Evolutionary conservation across 2,888 invertebrate species (phyloP).

Genomic region (Aplocera efformata): DNA sequence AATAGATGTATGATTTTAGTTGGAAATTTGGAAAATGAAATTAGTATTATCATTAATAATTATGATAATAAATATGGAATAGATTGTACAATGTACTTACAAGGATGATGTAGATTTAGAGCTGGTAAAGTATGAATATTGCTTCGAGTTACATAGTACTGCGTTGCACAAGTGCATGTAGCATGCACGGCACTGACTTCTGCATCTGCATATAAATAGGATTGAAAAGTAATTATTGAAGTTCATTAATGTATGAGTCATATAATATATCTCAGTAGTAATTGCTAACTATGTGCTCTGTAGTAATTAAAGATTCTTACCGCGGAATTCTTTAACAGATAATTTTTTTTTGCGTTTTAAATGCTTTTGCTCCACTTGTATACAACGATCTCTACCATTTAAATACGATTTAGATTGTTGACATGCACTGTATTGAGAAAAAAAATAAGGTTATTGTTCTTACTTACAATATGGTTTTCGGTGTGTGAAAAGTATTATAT

Average conservation of each 20-base stretch:
- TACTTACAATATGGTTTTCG: no score
- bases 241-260: no score
- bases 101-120: not conserved
- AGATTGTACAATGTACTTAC: not conserved
- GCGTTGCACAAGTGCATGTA: conserved; percentile 37
- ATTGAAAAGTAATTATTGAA: no score
- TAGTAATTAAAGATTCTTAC: no score
- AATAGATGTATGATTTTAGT: no score
- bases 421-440: conserved; percentile 4
- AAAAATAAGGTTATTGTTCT: no score
- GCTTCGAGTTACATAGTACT: conserved; percentile 20
- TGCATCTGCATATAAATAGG: conserved; percentile 18
- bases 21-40: no score
- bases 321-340: not conserved
- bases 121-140: conserved; percentile 15
- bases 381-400: not conserved
- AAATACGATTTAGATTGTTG: not conserved
- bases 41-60: no score
- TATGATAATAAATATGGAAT: no score
- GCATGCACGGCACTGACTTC: conserved; percentile 10
- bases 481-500: not conserved
- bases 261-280: no score
- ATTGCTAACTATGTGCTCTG: no score
- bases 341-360: not conserved
- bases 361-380: conserved; percentile 6